Evolutionary conservation across 2,888 invertebrate species (phyloP), one percentile per base, ranked within the genome.

Genomic region (Melolontha melolontha): DNA sequence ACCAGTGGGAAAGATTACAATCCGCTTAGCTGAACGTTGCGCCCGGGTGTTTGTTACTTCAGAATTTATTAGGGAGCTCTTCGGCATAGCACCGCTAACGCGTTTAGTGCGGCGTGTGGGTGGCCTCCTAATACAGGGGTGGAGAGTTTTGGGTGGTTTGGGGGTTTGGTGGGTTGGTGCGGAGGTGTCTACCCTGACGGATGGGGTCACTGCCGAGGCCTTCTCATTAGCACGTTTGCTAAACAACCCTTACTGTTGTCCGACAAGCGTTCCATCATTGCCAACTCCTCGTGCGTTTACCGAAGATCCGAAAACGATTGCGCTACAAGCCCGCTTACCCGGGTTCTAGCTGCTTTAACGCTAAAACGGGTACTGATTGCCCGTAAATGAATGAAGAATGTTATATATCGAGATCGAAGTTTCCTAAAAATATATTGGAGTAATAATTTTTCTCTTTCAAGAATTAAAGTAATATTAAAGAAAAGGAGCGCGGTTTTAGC

Each of bases 1-100:
- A 76, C 81, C 82, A 76, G 74, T 76, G 79, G 80, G 80, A 79
- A 80, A 81, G 82, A 82, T 82, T 81, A 81, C 80, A 81, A 80
- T 81, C 80, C 81, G 80, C 80, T 80, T 80, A 79, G 79, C 78
- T 76, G 74, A 73, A 72, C 77, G 76, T 74, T 72, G 72, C 73
- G 76, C 77, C 70, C 73, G 80, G 79, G 79, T 79, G 81, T 81
- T 81, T 81, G 80, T 81, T 81, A 79, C 79, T 78, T 76, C 73
- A 76, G 78, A 79, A 81, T 81, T 81, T 81, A 81, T 81, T 77
- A 77, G 80, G 79, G 78, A 77, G 70, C 66, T 77, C 74, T 72
- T 72, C 74, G 75, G 78, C 50, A 22, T 75, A 75, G 75, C 77
- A 75, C 78, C 77, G 81, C 80, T 80, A 79, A 81, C 80, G 79